Conservation (phyloP, 1,140 invertebrate genomes). For the Drosophila navojoa region DNA sequence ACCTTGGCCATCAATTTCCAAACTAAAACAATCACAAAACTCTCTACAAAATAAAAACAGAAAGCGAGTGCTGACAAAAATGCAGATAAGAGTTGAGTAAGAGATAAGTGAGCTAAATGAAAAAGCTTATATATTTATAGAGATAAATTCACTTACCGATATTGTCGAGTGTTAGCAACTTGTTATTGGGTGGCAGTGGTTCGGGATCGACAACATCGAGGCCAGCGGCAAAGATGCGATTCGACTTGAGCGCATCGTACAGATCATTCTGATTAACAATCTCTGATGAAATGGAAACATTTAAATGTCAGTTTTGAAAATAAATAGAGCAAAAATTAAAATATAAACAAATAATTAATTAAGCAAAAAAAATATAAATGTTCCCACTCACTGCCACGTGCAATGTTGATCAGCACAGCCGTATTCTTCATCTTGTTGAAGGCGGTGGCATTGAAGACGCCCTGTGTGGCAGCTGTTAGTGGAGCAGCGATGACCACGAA, state of each 20-base stretch:
- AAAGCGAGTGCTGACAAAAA: slow-evolving; percentile 21
- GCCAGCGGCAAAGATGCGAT: slow-evolving; percentile 93
- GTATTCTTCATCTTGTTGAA: slow-evolving; percentile 93
- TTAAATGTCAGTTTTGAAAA: too few species aligned
- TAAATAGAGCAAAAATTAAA: slow-evolving; percentile 84
- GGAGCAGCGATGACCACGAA: slow-evolving; percentile 90
- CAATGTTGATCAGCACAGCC: slow-evolving; percentile 93
- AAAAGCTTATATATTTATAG: slow-evolving; percentile 9
- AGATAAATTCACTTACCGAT: slow-evolving; percentile 86
- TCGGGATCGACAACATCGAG: slow-evolving; percentile 97
- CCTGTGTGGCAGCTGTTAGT: slow-evolving; percentile 90
- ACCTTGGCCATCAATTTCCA: slow-evolving; percentile 43
- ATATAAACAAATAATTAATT: not conserved
- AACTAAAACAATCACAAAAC: slow-evolving; percentile 15
- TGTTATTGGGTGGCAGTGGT: slow-evolving; percentile 92
- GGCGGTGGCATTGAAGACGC: slow-evolving; percentile 89
- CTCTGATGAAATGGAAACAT: slow-evolving; percentile 83
- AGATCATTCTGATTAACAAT: slow-evolving; percentile 92
- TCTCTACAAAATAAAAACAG: slow-evolving; percentile 38
- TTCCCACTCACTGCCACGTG: slow-evolving; percentile 88
- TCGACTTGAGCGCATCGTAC: slow-evolving; percentile 90
- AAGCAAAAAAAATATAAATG: slow-evolving; percentile 84
- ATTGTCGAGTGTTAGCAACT: slow-evolving; percentile 92
- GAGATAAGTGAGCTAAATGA: slow-evolving; percentile 40
- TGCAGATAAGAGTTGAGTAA: slow-evolving; percentile 48